phyloP scores from a whole-genome alignment of 2,113 vertebrate genomes.

The Pangasianodon gigas region DNA sequence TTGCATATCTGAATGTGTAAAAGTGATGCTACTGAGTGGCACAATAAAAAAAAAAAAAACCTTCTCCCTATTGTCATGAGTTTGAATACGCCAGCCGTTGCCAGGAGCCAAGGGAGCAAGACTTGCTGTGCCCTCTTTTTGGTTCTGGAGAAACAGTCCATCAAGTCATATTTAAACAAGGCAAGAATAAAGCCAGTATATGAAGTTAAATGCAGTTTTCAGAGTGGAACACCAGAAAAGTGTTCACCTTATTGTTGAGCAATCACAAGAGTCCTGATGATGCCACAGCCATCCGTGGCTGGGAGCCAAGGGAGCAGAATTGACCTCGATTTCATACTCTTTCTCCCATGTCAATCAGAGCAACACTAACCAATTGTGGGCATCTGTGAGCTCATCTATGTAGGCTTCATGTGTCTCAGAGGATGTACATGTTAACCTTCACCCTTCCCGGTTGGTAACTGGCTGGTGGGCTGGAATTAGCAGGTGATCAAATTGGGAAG shows the following conservation, averaged over 20 bases:
- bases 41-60: too few species aligned
- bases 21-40: too few species aligned
- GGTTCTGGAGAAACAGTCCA: neutral
- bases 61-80: neutral
- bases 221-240: neutral
- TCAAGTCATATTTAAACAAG: neutral
- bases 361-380: neutral
- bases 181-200: neutral
- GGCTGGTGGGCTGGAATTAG: too few species aligned
- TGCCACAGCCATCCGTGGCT: neutral
- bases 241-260: neutral
- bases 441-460: too few species aligned
- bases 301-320: neutral
- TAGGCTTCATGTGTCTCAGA: too few species aligned
- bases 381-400: neutral
- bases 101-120: neutral
- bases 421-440: too few species aligned
- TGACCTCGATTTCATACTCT: neutral
- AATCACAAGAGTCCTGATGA: neutral
- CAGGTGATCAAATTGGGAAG: neutral
- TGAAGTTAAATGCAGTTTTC: neutral
- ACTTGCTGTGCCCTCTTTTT: neutral
- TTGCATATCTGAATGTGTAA: too few species aligned
- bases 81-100: neutral
- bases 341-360: neutral